phyloP scores from a whole-genome alignment of 2,113 vertebrate species.

The Nesoenas mayeri region DNA sequence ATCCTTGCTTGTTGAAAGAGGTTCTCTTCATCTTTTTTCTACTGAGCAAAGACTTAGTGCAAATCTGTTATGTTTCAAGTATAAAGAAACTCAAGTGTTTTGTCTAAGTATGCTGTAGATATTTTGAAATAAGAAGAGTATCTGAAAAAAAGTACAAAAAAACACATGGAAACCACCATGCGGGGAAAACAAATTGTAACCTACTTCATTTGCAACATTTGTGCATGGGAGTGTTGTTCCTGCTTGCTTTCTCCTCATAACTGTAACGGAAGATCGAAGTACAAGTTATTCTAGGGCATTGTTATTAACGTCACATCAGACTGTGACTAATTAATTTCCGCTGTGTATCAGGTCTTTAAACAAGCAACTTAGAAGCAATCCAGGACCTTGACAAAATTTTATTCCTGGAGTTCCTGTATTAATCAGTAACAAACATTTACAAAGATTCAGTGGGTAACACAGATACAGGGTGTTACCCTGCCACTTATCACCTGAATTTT shows the following conservation, averaged over 20 bases:
- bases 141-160: neutral
- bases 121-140: neutral
- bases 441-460: neutral
- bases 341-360: neutral
- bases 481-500: neutral
- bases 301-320: neutral
- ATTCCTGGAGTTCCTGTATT: neutral
- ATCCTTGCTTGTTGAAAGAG: neutral
- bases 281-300: neutral
- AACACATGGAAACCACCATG: accelerated
- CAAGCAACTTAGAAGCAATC: neutral
- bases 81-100: neutral
- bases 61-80: neutral
- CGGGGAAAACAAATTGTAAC: neutral
- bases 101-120: neutral
- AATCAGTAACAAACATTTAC: neutral
- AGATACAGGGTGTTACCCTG: neutral
- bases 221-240: neutral
- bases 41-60: neutral
- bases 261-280: neutral
- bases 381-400: neutral
- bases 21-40: neutral
- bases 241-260: neutral
- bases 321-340: neutral
- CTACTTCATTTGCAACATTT: accelerated